A percentile compares a stretch with the other conserved stretches of the same genome.
Evolutionary conservation across 2,888 invertebrate species (phyloP).

Genomic region (Yponomeuta sedellus): DNA sequence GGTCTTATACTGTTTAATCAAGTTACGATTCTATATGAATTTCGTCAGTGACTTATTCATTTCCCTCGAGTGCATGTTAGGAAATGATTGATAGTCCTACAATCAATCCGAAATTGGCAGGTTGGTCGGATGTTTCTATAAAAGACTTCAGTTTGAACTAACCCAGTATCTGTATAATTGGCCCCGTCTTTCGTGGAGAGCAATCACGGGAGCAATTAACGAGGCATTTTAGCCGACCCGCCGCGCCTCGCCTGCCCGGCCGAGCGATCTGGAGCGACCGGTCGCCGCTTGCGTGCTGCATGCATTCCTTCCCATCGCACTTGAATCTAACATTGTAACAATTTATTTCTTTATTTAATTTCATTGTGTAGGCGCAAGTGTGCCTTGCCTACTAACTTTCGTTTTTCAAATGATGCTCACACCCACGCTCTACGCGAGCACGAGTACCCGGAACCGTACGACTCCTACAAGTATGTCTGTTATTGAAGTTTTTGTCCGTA

Average conservation of each 20-base stretch:
- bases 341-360: background rate
- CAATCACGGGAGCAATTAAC: constrained; percentile 9
- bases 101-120: background rate
- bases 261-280: constrained; percentile 9
- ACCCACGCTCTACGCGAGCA: background rate
- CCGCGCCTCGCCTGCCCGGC: background rate
- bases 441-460: background rate
- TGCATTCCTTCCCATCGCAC: constrained; percentile 7
- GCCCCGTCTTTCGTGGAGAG: constrained; percentile 1
- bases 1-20: no score
- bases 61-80: background rate
- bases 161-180: constrained; percentile 7
- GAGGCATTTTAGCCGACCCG: constrained; percentile 6
- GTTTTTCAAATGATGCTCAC: background rate
- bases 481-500: background rate
- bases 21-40: no score
- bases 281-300: constrained; percentile 3
- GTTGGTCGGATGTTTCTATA: background rate
- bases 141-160: background rate
- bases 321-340: background rate
- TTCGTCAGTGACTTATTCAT: no score
- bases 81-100: background rate
- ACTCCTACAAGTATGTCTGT: background rate
- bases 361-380: background rate
- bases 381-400: background rate